Percentiles rank a stretch among this genome's conserved stretches.
These are phyloP conservation scores for Phalangium opilio DNA, from an alignment of 2,888 invertebrate genomes.

Conservation along the genomic window DNA sequence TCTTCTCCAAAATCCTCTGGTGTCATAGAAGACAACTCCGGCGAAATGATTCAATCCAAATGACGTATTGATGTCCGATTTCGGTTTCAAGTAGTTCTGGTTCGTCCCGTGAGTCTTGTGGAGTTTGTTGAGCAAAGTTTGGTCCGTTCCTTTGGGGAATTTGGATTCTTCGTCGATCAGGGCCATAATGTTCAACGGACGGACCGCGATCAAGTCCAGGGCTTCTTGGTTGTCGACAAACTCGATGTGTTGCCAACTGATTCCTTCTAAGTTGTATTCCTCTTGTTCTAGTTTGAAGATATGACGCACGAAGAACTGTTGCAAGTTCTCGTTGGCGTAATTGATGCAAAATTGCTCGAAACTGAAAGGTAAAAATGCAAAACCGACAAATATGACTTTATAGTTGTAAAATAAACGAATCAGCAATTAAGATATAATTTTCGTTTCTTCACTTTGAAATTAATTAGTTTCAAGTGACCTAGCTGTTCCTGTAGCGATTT, in stretches of 20 bases:
- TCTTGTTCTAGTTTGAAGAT: slow-evolving; percentile 98
- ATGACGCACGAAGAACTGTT: slow-evolving; percentile 97
- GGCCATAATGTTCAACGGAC: slow-evolving; percentile 93
- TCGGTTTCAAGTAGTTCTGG: slow-evolving; percentile 88
- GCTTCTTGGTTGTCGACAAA: slow-evolving; percentile 98
- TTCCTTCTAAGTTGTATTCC: slow-evolving; percentile 91
- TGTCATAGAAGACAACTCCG: slow-evolving; percentile 94
- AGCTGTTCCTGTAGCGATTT: no score
- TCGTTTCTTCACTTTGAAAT: no score
- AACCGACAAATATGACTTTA: no score
- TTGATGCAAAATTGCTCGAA: slow-evolving; percentile 99
- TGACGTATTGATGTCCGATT: slow-evolving; percentile 89
- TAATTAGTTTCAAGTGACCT: no score
- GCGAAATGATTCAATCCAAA: slow-evolving; percentile 98
- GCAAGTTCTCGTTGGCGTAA: slow-evolving; percentile 95
- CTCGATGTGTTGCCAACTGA: slow-evolving; percentile 97
- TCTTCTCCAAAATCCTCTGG: slow-evolving; percentile 93
- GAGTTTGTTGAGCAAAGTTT: slow-evolving; percentile 89
- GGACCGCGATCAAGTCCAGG: slow-evolving; percentile 86
- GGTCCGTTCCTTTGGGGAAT: slow-evolving; percentile 93
- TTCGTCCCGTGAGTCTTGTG: slow-evolving; percentile 89
- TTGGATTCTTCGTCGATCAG: slow-evolving; percentile 97
- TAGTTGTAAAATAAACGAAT: no score
- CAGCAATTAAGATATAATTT: no score
- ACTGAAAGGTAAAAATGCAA: slow-evolving; percentile 36